Conservation (phyloP, 2,888 invertebrate genomes). For the Pimpla rufipes region DNA sequence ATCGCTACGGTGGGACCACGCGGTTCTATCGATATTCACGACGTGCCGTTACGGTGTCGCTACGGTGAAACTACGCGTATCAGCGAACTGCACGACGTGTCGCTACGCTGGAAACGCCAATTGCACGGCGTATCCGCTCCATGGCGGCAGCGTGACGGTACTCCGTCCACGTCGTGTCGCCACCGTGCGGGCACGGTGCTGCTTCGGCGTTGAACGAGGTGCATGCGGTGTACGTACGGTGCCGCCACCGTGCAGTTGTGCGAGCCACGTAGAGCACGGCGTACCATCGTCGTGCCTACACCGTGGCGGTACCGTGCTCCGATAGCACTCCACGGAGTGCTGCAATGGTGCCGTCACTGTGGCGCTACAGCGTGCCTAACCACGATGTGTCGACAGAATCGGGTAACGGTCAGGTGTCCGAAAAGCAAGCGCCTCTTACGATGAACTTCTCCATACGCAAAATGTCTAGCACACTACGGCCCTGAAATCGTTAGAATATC, state of each 20-base stretch:
- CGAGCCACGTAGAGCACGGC: slow-evolving; percentile 1
- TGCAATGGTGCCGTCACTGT: slow-evolving; percentile 2
- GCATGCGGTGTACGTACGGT: slow-evolving; percentile 1
- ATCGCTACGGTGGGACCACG: background rate
- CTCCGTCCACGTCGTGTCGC: no score
- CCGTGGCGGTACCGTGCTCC: no score
- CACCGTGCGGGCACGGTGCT: no score
- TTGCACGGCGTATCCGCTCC: no score
- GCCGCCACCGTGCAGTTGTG: background rate
- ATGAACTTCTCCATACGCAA: background rate
- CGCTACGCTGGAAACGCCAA: slow-evolving; percentile 11
- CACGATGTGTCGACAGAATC: background rate
- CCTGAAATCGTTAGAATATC: background rate
- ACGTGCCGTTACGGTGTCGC: background rate
- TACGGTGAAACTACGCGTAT: no score
- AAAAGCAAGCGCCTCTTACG: background rate
- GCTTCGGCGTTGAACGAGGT: no score
- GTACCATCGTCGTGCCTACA: no score
- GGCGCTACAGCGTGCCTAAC: slow-evolving; percentile 1
- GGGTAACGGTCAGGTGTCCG: background rate
- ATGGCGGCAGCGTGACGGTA: no score
- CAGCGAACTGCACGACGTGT: background rate
- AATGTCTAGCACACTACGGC: background rate
- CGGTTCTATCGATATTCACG: background rate
- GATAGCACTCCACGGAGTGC: no score